Base-by-base conservation (phyloP, 2,888 invertebrate species). In the Uloborus plumipes region DNA sequence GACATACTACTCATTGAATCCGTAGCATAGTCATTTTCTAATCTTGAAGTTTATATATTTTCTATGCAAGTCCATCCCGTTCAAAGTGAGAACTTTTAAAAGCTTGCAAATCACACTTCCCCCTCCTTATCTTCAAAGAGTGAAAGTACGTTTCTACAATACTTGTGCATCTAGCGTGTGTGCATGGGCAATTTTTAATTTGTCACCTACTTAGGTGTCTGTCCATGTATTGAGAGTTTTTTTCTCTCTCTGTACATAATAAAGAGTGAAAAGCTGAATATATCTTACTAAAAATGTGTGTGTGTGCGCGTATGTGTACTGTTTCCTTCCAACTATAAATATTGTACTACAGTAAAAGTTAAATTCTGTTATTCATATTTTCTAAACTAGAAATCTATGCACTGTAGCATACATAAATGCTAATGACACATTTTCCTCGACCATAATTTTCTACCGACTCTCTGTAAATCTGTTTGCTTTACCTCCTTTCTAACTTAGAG, bases 21-120 rank as follows among this genome's bases (percentile, higher is more conserved):
- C 61, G 26, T 83, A 83, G 83, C 62, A n/a, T 84, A 84, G 84
- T 61, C 22, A 50, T 75, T 84, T 79, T 84, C 74, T 84, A 79
- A 79, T 74, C 84, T 79, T 69, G 50, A 84, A 78, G 65, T 78
- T 84, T 79, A 78, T 81, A 81, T 83, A 84, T 84, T 84, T 84
- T 84, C 84, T 84, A 83, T 75, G 84, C 84, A 78, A 84, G 75
- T 84, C 84, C 79, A 84, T 78, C 78, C 84, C 71, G 72, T 84
- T 84, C 84, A 84, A 84, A 84, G 84, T 84, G 84, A 84, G 79
- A 84, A 84, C 84, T 78, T 83, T 83, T 83, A 77, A 83, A 77
- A 73, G 65, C 79, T 81, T 75, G 81, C 81, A 81, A 55, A 80
- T 75, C 73, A 80, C 73, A 55, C 51, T 72, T 72, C 62, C 72